Percentiles rank a stretch among this genome's conserved stretches.
phyloP scores from a whole-genome alignment of 1,140 invertebrate genomes.

The Apis florea region DNA sequence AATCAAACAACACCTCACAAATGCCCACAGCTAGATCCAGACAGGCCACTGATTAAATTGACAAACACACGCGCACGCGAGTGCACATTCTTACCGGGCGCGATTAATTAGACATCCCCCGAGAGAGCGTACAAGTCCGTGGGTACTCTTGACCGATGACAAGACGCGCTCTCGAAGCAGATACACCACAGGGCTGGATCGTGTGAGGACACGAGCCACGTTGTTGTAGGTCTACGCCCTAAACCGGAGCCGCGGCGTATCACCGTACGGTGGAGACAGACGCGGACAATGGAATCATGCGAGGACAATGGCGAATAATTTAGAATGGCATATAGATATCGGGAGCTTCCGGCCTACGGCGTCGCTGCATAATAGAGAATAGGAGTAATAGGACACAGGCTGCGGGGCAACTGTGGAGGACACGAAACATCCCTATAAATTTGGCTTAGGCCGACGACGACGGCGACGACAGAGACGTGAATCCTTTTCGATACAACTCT shows the following conservation, averaged over 20 bases:
- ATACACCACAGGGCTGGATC: conserved; percentile 51
- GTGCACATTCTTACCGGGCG: background rate
- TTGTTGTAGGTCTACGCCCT: conserved; percentile 73
- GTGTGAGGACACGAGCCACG: conserved; percentile 54
- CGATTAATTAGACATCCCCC: conserved; percentile 12
- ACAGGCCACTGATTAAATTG: background rate
- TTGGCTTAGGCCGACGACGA: conserved; percentile 65
- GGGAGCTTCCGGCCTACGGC: conserved; percentile 74
- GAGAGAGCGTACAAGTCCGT: conserved; percentile 39
- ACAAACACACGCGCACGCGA: background rate
- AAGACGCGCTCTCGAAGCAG: conserved; percentile 61
- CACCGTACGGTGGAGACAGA: conserved; percentile 78
- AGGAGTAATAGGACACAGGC: conserved; percentile 79
- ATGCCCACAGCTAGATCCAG: too few species aligned
- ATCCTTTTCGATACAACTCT: background rate
- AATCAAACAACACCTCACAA: too few species aligned
- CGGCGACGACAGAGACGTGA: background rate
- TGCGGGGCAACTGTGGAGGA: conserved; percentile 76
- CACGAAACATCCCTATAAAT: conserved; percentile 80
- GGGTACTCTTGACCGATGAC: conserved; percentile 59
- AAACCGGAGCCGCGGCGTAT: conserved; percentile 70
- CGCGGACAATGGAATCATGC: conserved; percentile 77
- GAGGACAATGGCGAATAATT: conserved; percentile 78
- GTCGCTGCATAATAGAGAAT: conserved; percentile 77
- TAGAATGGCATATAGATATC: conserved; percentile 79